phyloP scores from a whole-genome alignment of 1,140 invertebrate genomes.

The Euura saliciscinereae region DNA sequence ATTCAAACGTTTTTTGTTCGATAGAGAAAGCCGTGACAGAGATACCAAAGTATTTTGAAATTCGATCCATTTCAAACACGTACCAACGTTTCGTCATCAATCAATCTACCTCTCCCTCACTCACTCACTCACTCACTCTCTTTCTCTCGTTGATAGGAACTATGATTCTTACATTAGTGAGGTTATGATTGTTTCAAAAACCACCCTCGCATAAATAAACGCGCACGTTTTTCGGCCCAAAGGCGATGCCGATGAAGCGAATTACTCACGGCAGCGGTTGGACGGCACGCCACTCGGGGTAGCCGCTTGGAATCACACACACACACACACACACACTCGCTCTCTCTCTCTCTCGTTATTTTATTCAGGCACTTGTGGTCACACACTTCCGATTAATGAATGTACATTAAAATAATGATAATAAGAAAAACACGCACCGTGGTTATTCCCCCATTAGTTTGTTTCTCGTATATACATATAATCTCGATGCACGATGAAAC shows the following conservation, averaged over 20 bases:
- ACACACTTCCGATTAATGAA: background rate
- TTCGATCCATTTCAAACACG: conserved; percentile 30
- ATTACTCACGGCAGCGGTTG: conserved; percentile 1
- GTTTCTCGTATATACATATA: no score
- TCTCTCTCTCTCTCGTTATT: background rate
- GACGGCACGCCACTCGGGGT: background rate
- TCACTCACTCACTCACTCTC: no score
- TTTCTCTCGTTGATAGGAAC: no score
- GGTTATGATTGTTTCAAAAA: background rate
- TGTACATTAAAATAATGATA: no score
- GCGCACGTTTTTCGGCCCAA: background rate
- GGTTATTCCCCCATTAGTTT: no score
- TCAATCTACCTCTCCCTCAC: no score
- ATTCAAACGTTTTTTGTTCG: conserved; percentile 10
- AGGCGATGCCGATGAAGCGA: background rate
- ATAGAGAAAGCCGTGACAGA: conserved; percentile 35
- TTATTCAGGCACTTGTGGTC: background rate
- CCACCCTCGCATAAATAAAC: background rate
- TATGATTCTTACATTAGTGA: background rate
- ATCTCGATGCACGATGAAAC: no score
- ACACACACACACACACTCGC: background rate
- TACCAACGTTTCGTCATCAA: background rate
- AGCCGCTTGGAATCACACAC: background rate
- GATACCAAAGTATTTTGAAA: conserved; percentile 31
- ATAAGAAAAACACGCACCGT: no score